These are phyloP conservation scores for Sisyra terminalis DNA, from an alignment of 2,888 invertebrate genomes.

Conservation along the genomic window DNA sequence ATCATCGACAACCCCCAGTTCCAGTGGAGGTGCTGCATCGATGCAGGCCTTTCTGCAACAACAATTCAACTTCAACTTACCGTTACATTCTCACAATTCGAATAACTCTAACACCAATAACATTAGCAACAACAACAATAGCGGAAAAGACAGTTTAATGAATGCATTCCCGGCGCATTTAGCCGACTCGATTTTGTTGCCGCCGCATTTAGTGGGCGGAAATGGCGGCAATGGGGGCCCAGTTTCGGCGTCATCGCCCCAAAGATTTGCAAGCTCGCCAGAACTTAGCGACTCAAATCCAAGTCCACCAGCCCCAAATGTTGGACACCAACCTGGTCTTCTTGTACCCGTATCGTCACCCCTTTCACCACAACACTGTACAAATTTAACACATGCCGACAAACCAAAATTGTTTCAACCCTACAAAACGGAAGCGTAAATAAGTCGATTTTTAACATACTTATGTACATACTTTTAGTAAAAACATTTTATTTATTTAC, in stretches of 20 bases:
- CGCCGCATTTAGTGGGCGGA: not conserved
- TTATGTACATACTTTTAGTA: not conserved
- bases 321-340: conserved; percentile 17
- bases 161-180: not conserved
- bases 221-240: not conserved
- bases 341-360: conserved; percentile 20
- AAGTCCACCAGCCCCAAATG: conserved; percentile 20
- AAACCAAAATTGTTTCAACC: conserved; percentile 60
- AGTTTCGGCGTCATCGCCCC: not conserved
- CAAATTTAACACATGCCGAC: conserved; percentile 21
- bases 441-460: not conserved
- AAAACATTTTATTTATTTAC: not conserved
- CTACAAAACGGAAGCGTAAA: conserved; percentile 42
- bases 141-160: not conserved
- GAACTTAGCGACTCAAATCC: conserved; percentile 23
- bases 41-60: conserved; percentile 2
- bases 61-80: conserved; percentile 4
- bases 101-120: too few relatives aligned
- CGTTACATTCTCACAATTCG: conserved; percentile 10
- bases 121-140: too few relatives aligned
- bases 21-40: conserved; percentile 4
- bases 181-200: not conserved
- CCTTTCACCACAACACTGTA: conserved; percentile 13
- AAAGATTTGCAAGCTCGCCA: conserved; percentile 17
- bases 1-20: conserved; percentile 24